Percentiles rank a stretch among this genome's conserved stretches.
Conservation (phyloP, 2,113 vertebrate genomes). For the Podarcis muralis region DNA sequence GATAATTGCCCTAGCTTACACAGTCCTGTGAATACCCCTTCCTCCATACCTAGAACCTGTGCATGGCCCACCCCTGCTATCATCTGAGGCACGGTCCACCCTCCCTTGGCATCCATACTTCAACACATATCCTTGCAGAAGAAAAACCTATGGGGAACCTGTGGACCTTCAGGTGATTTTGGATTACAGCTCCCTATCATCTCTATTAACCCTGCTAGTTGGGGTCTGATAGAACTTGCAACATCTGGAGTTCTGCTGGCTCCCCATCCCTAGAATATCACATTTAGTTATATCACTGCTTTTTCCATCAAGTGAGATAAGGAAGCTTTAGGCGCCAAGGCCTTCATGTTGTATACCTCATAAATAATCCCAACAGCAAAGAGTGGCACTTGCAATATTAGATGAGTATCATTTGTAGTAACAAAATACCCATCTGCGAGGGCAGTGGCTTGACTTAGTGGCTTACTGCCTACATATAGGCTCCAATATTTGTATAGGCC, state of each 20-base stretch:
- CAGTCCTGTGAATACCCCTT: background rate
- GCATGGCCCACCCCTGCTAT: background rate
- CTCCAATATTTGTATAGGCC: slow-evolving; percentile 58
- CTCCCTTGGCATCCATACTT: background rate
- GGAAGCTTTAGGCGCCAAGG: background rate
- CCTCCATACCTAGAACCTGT: background rate
- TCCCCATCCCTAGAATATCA: no score
- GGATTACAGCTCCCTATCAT: no score
- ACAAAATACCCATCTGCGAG: slow-evolving; percentile 44
- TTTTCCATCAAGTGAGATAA: background rate
- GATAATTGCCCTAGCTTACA: background rate
- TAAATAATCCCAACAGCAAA: slow-evolving; percentile 63
- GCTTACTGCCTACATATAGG: slow-evolving; percentile 54
- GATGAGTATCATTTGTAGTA: slow-evolving; percentile 58
- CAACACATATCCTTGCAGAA: background rate
- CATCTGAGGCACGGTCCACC: background rate
- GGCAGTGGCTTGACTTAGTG: slow-evolving; percentile 24
- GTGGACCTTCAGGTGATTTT: no score
- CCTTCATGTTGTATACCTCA: slow-evolving; percentile 49
- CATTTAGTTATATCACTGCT: background rate
- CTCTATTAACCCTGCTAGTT: no score
- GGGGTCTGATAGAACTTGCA: no score
- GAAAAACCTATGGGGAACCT: background rate
- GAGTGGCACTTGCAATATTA: slow-evolving; percentile 61
- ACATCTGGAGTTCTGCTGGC: no score